Percentiles rank a stretch among this genome's conserved stretches.
Conservation (phyloP, 2,797 vertebrate genomes). For the Peromyscus aztecus region DNA sequence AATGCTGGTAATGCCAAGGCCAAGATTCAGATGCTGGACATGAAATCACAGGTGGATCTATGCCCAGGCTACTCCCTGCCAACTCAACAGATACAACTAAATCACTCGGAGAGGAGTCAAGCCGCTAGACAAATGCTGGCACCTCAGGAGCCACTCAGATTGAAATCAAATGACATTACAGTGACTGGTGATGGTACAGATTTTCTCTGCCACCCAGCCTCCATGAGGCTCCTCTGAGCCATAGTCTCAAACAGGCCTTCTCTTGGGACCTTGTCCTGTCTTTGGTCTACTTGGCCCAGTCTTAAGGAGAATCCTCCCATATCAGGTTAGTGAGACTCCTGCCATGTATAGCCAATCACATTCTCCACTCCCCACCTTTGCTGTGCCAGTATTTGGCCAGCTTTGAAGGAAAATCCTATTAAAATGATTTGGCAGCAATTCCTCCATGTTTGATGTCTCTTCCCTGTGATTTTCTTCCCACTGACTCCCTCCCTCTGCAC, state of each 20-base stretch:
- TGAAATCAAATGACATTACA: neutral
- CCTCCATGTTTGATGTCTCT: neutral
- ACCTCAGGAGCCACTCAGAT: neutral
- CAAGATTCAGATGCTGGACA: neutral
- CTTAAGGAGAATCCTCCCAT: neutral
- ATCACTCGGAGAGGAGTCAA: neutral
- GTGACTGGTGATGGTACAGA: neutral
- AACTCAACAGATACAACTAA: neutral
- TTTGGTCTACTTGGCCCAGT: neutral
- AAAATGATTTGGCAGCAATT: neutral
- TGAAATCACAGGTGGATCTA: constrained; percentile 33
- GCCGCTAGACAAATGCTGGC: neutral
- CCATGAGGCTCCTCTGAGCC: neutral
- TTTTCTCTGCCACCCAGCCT: too few relatives aligned
- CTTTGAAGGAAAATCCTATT: neutral
- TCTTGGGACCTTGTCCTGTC: neutral
- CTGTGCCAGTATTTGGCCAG: neutral
- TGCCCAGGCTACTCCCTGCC: neutral
- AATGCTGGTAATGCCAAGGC: neutral
- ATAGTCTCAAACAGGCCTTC: neutral
- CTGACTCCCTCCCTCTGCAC: neutral
- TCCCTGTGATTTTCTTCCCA: neutral
- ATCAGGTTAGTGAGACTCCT: neutral
- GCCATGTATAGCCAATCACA: neutral
- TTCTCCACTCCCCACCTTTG: neutral